These are phyloP conservation scores for Cephonodes hylas DNA, from an alignment of 2,888 invertebrate species.

Conservation along the genomic window DNA sequence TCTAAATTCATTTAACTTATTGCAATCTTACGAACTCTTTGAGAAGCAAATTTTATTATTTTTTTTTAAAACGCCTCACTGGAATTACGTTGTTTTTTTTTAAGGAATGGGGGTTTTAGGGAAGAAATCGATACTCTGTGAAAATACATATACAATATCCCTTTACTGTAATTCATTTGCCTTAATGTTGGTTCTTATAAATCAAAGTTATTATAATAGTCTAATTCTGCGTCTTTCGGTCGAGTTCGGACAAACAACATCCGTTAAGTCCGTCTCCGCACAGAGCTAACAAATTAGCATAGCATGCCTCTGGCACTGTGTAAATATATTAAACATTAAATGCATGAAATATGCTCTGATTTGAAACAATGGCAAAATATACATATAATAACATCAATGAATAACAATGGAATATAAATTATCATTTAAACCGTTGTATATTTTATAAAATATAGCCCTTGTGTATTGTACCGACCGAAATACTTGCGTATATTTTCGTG, in stretches of 20 bases:
- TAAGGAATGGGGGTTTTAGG: too few relatives aligned
- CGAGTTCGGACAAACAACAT: neutral
- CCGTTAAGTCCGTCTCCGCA: neutral
- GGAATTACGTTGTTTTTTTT: too few relatives aligned
- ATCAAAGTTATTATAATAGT: neutral
- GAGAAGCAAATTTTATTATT: too few relatives aligned
- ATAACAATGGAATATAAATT: constrained; percentile 82
- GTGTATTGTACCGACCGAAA: constrained; percentile 55
- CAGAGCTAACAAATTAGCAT: constrained; percentile 7
- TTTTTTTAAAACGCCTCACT: too few relatives aligned
- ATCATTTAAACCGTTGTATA: constrained; percentile 81
- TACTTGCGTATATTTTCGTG: constrained; percentile 57
- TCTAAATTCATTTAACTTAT: too few relatives aligned
- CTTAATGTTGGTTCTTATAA: neutral
- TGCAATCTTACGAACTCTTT: too few relatives aligned
- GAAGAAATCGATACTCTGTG: too few relatives aligned
- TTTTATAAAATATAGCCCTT: constrained; percentile 78
- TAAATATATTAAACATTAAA: constrained; percentile 69
- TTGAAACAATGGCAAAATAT: constrained; percentile 82
- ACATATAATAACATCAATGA: constrained; percentile 82
- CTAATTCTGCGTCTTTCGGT: too few relatives aligned
- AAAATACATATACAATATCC: too few relatives aligned
- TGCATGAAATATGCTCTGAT: constrained; percentile 81
- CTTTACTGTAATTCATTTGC: neutral
- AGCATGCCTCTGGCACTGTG: constrained; percentile 39